These are phyloP conservation scores for Drosophila kohkoa DNA, from an alignment of 1,140 invertebrate species.

Conservation along the genomic window DNA sequence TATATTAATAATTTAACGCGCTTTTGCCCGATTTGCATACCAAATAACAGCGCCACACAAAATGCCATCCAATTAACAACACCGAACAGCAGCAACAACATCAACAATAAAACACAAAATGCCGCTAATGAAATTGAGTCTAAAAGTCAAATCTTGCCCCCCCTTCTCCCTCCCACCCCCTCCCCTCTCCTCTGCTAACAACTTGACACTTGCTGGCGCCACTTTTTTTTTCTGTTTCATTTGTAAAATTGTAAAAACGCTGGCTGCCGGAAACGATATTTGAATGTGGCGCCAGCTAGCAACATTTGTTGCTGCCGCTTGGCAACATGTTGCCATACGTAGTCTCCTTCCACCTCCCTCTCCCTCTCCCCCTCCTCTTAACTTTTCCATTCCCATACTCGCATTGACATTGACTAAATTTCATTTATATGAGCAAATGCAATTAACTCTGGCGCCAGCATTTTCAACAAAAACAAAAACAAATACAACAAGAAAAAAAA, in stretches of 20 bases:
- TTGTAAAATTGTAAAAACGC: slow-evolving; percentile 30
- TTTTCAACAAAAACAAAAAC: neutral
- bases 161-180: neutral
- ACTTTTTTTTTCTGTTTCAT: slow-evolving; percentile 26
- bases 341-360: neutral
- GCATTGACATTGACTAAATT: slow-evolving; percentile 45
- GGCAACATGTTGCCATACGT: neutral
- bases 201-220: slow-evolving; percentile 78
- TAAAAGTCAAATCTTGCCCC: slow-evolving; percentile 46
- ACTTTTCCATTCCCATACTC: slow-evolving; percentile 28
- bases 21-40: slow-evolving; percentile 70
- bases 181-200: slow-evolving; percentile 26
- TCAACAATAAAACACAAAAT: slow-evolving; percentile 20
- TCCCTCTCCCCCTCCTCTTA: neutral
- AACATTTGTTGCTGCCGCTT: slow-evolving; percentile 1
- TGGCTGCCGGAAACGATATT: slow-evolving; percentile 37
- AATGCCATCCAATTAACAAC: slow-evolving; percentile 62
- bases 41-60: slow-evolving; percentile 23
- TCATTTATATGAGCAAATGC: slow-evolving; percentile 48
- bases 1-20: slow-evolving; percentile 82
- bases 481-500: slow-evolving; percentile 6
- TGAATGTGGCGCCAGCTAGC: slow-evolving; percentile 29
- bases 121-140: slow-evolving; percentile 63
- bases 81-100: slow-evolving; percentile 26
- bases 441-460: slow-evolving; percentile 50